These are phyloP conservation scores for Scomber scombrus DNA, from an alignment of 2,113 vertebrate genomes.

Conservation along the genomic window DNA sequence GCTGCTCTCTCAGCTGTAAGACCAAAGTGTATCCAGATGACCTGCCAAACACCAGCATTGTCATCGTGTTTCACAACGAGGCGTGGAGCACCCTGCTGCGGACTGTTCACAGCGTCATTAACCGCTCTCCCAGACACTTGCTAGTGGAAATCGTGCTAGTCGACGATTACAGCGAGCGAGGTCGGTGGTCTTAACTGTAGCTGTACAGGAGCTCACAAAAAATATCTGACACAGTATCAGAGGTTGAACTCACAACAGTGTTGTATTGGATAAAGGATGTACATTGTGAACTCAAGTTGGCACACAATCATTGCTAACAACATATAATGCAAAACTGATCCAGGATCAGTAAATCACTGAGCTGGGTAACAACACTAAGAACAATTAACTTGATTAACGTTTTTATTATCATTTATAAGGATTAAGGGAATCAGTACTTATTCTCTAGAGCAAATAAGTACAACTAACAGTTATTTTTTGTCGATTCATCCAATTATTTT, in stretches of 20 bases:
- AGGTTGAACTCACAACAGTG: background rate
- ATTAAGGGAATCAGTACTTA: background rate
- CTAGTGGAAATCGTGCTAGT: constrained; percentile 93
- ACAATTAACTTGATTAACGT: background rate
- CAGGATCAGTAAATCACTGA: background rate
- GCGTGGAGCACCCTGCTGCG: constrained; percentile 97
- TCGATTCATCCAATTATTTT: no score
- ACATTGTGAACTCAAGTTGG: background rate
- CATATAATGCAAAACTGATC: background rate
- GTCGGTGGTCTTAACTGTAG: constrained; percentile 59
- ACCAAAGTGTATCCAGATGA: constrained; percentile 92
- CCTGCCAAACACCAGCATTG: constrained; percentile 96
- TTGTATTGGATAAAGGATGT: background rate
- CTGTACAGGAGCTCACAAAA: background rate
- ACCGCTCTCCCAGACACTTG: constrained; percentile 90
- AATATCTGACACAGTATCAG: background rate
- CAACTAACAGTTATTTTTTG: background rate
- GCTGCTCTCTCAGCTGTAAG: constrained; percentile 89
- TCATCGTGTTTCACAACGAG: constrained; percentile 99
- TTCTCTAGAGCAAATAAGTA: background rate
- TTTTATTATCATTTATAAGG: background rate
- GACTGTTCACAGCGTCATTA: constrained; percentile 93
- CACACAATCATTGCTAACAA: background rate
- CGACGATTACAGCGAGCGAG: constrained; percentile 97
- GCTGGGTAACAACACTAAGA: background rate